Percentiles rank a stretch among this genome's conserved stretches.
phyloP scores from a whole-genome alignment of 2,113 vertebrate genomes.

The Anguilla japonica region DNA sequence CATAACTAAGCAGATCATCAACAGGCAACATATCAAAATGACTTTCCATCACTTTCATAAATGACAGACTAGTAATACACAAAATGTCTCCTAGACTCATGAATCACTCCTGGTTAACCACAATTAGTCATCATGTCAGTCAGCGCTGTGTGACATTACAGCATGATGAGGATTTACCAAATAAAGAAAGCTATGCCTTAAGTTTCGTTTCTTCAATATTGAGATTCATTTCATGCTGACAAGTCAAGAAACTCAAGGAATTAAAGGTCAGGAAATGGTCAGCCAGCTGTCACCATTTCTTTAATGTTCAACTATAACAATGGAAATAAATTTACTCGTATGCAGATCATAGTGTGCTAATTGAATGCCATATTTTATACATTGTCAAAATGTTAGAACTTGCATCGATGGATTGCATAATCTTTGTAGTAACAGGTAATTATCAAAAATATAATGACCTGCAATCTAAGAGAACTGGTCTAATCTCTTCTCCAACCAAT shows the following conservation, averaged over 20 bases:
- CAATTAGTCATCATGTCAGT: slow-evolving; percentile 38
- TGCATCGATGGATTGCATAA: neutral
- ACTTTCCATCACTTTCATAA: slow-evolving; percentile 9
- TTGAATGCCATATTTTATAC: neutral
- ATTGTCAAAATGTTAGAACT: too few relatives aligned
- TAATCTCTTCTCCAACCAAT: too few relatives aligned
- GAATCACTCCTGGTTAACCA: slow-evolving; percentile 34
- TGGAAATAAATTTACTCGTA: too few relatives aligned
- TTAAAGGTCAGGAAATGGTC: too few relatives aligned
- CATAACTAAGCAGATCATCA: neutral
- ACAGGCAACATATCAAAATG: neutral
- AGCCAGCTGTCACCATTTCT: too few relatives aligned
- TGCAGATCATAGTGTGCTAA: neutral
- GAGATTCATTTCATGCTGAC: neutral
- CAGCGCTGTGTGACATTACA: slow-evolving; percentile 23
- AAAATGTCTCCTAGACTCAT: slow-evolving; percentile 56
- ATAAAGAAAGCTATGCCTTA: slow-evolving; percentile 28
- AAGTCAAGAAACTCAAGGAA: neutral
- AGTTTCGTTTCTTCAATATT: slow-evolving; percentile 43
- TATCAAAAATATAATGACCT: too few relatives aligned
- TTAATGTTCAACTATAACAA: too few relatives aligned
- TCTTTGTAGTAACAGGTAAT: neutral
- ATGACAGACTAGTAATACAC: neutral
- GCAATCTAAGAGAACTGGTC: neutral
- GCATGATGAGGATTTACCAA: slow-evolving; percentile 29